A percentile compares a stretch with the other conserved stretches of the same genome.
phyloP scores from a whole-genome alignment of 2,113 vertebrate species.

The Amphiprion percula region DNA sequence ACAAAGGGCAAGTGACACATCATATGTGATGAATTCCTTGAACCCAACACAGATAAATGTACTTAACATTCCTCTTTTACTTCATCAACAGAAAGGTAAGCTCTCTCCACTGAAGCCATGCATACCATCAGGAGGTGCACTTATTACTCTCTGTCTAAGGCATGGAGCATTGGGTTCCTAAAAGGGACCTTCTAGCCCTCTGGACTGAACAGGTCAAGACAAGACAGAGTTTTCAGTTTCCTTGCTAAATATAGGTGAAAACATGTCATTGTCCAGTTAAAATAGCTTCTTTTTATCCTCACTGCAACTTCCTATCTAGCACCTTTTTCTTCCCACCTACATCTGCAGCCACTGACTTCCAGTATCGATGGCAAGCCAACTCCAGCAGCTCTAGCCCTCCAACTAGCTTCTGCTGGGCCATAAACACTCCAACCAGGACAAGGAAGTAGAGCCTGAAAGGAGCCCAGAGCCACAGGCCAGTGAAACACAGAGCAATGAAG shows the following conservation, averaged over 20 bases:
- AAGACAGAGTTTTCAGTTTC: constrained; percentile 20
- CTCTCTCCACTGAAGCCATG: constrained; percentile 58
- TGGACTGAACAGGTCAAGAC: constrained; percentile 33
- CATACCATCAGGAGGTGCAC: constrained; percentile 32
- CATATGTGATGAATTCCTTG: constrained; percentile 34
- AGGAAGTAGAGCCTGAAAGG: constrained; percentile 88
- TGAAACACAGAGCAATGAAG: constrained; percentile 85
- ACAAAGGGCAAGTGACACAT: constrained; percentile 29
- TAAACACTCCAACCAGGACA: constrained; percentile 83
- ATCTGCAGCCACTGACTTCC: constrained; percentile 61
- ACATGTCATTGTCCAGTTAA: neutral
- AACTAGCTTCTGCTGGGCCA: constrained; percentile 88
- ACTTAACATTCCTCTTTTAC: constrained; percentile 50
- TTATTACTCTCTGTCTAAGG: constrained; percentile 47
- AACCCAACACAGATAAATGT: constrained; percentile 54
- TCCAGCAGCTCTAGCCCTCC: constrained; percentile 95
- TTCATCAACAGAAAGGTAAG: constrained; percentile 28
- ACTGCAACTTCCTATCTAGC: constrained; percentile 78
- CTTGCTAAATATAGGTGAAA: constrained; percentile 22
- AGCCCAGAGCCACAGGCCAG: constrained; percentile 87
- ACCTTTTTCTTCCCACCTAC: constrained; percentile 51
- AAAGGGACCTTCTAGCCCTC: constrained; percentile 33
- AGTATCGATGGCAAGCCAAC: constrained; percentile 89
- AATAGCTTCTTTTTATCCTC: constrained; percentile 22
- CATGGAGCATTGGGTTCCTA: constrained; percentile 24